Percentiles rank a stretch among this genome's conserved stretches.
These are phyloP conservation scores for Miichthys miiuy DNA, from an alignment of 2,797 vertebrate genomes.

Conservation along the genomic window DNA sequence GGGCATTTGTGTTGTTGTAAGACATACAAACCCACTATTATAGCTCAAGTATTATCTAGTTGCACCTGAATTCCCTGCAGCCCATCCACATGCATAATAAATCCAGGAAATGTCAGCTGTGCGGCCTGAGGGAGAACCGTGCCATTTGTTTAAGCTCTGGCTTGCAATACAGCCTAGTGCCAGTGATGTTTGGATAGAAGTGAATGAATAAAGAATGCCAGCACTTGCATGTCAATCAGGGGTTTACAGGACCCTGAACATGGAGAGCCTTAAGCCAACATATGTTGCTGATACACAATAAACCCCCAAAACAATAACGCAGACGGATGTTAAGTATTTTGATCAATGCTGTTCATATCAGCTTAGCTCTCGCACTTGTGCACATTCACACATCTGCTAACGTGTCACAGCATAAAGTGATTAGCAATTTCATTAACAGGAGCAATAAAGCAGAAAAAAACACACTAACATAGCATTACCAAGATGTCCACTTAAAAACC, in stretches of 20 bases:
- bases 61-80: conserved; percentile 82
- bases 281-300: conserved; percentile 64
- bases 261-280: conserved; percentile 71
- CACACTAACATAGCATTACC: conserved; percentile 24
- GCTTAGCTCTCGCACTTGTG: conserved; percentile 22
- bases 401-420: conserved; percentile 65
- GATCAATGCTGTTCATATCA: conserved; percentile 58
- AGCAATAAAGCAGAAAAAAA: conserved; percentile 63
- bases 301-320: conserved; percentile 59
- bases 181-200: conserved; percentile 84
- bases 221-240: conserved; percentile 78
- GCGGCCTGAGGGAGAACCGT: conserved; percentile 77
- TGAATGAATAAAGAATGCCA: conserved; percentile 79
- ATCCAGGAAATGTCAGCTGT: conserved; percentile 81
- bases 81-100: conserved; percentile 82
- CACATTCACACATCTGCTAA: conserved; percentile 63
- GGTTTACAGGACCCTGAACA: conserved; percentile 70
- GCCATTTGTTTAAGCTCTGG: conserved; percentile 84
- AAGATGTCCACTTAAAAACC: conserved; percentile 42
- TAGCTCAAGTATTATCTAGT: conserved; percentile 78
- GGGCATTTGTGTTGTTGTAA: conserved; percentile 78
- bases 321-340: conserved; percentile 66
- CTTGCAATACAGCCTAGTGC: conserved; percentile 74
- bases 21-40: conserved; percentile 77
- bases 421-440: conserved; percentile 74